phyloP scores from a whole-genome alignment of 2,888 invertebrate species.

The Bombylius discolor region DNA sequence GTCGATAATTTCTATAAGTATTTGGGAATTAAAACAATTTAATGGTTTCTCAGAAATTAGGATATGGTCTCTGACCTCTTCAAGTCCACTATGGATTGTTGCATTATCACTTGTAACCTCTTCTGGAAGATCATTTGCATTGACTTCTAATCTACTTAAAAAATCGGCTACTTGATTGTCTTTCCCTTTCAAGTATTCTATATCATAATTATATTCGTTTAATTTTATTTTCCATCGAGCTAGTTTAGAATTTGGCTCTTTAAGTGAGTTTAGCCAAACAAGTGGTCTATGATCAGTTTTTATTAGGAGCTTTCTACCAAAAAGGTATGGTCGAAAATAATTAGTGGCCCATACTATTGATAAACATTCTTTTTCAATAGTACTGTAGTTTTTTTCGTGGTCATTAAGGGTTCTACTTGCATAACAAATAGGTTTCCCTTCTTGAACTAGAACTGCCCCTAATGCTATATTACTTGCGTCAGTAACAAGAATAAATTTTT shows the following conservation, averaged over 20 bases:
- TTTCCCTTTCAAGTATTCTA: constrained; percentile 8
- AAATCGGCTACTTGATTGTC: constrained; percentile 7
- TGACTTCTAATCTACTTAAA: constrained; percentile 3
- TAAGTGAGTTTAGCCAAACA: constrained; percentile 8
- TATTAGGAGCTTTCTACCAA: constrained; percentile 6
- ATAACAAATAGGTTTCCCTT: constrained; percentile 2
- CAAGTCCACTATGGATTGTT: too few species aligned
- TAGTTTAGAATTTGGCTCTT: too few species aligned
- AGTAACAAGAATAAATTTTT: background rate
- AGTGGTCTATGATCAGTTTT: constrained; percentile 8
- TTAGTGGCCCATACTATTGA: constrained; percentile 1
- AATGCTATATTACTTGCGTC: background rate
- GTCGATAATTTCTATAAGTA: too few species aligned
- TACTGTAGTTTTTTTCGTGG: constrained; percentile 5
- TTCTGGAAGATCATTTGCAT: too few species aligned
- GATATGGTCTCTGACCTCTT: too few species aligned
- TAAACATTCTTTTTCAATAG: constrained; percentile 7
- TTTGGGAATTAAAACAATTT: too few species aligned
- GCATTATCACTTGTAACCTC: too few species aligned
- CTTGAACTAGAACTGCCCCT: background rate
- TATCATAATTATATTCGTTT: too few species aligned
- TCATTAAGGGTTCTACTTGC: constrained; percentile 5
- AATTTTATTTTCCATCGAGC: too few species aligned
- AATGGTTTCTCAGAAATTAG: too few species aligned
- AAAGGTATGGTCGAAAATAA: background rate